Percentiles rank a stretch among this genome's conserved stretches.
Conservation (phyloP, 2,888 invertebrate species). For the Morpho helenor region DNA sequence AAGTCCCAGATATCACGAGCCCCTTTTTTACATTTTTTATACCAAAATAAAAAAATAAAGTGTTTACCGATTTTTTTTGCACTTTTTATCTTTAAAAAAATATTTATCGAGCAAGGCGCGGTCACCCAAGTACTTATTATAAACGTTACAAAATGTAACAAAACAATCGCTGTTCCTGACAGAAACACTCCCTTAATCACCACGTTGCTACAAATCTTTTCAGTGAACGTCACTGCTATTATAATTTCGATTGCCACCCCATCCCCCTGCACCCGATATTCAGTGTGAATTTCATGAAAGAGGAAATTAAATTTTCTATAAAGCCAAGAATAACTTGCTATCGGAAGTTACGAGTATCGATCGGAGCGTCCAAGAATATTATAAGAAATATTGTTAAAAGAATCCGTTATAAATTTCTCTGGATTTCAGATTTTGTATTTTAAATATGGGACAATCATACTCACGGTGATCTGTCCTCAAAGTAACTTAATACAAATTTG, state of each 20-base stretch:
- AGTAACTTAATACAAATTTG: no score
- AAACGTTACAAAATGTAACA: background rate
- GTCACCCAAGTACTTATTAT: background rate
- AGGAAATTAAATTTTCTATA: slow-evolving; percentile 62
- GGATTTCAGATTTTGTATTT: no score
- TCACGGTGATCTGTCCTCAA: no score
- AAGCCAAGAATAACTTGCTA: slow-evolving; percentile 34
- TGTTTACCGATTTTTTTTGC: no score
- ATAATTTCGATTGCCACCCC: slow-evolving; percentile 59
- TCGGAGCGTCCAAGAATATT: slow-evolving; percentile 19
- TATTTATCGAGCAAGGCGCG: no score
- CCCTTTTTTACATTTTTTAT: no score
- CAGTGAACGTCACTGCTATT: slow-evolving; percentile 47
- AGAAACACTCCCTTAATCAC: slow-evolving; percentile 8
- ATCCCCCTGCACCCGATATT: slow-evolving; percentile 34
- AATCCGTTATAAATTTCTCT: background rate
- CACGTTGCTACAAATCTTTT: slow-evolving; percentile 9
- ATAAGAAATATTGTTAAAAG: slow-evolving; percentile 10
- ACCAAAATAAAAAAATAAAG: no score
- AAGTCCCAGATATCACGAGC: no score
- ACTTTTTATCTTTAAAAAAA: no score
- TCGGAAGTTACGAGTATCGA: slow-evolving; percentile 28
- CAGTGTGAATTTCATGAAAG: slow-evolving; percentile 38
- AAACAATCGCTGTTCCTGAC: slow-evolving; percentile 4
- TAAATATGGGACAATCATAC: no score